Conservation (phyloP, 1,140 invertebrate genomes). For the Anastatus disparis region DNA sequence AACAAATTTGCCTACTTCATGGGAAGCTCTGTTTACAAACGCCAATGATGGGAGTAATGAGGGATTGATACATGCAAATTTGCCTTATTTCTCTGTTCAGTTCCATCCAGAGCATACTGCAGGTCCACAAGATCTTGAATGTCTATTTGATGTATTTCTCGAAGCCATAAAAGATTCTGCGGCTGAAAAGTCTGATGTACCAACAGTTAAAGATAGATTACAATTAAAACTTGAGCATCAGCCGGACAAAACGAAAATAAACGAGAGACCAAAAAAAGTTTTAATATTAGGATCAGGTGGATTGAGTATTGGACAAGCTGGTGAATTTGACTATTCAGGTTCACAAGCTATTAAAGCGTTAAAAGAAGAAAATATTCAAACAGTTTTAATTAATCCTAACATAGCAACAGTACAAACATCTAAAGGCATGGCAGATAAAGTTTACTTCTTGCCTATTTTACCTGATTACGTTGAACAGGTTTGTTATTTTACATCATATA, state of each 20-base stretch:
- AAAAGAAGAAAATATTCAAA: conserved; percentile 93
- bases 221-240: conserved; percentile 62
- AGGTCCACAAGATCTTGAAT: conserved; percentile 95
- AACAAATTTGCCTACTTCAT: conserved; percentile 76
- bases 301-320: conserved; percentile 98
- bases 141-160: conserved; percentile 90
- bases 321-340: conserved; percentile 95
- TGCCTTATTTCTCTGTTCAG: conserved; percentile 95
- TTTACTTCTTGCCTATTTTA: conserved; percentile 96
- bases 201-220: conserved; percentile 66
- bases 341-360: conserved; percentile 98
- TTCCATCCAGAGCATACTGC: conserved; percentile 99
- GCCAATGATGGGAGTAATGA: conserved; percentile 90
- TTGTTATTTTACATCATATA: conserved; percentile 2
- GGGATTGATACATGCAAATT: conserved; percentile 84
- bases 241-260: conserved; percentile 51
- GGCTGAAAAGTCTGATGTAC: conserved; percentile 41
- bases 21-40: conserved; percentile 93
- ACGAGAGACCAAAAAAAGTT: conserved; percentile 79
- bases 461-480: conserved; percentile 95
- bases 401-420: conserved; percentile 99
- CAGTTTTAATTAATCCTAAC: conserved; percentile 97
- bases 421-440: conserved; percentile 97
- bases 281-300: conserved; percentile 98
- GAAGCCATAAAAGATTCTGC: conserved; percentile 72